These are phyloP conservation scores for Idaea dimidiata DNA, from an alignment of 2,888 invertebrate species.

Conservation along the genomic window DNA sequence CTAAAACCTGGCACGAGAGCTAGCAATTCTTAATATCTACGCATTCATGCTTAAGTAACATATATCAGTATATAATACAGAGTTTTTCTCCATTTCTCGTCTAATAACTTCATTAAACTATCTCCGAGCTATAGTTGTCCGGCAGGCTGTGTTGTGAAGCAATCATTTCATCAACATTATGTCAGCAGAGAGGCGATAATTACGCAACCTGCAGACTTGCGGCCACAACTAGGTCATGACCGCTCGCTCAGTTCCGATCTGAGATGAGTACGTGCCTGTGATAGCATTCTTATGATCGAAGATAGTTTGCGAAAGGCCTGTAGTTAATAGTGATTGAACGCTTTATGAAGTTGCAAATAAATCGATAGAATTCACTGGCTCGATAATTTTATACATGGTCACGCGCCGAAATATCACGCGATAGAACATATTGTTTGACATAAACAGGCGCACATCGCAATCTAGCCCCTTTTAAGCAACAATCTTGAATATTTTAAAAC, in stretches of 20 bases:
- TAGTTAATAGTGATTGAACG: neutral
- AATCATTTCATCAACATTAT: conserved; percentile 25
- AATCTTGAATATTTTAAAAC: too few relatives aligned
- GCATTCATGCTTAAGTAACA: too few relatives aligned
- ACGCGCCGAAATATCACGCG: too few relatives aligned
- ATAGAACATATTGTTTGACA: too few relatives aligned
- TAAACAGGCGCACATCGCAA: too few relatives aligned
- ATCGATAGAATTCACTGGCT: too few relatives aligned
- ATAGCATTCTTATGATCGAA: neutral
- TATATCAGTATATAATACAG: too few relatives aligned
- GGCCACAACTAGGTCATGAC: conserved; percentile 24
- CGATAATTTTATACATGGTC: too few relatives aligned
- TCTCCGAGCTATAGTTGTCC: neutral
- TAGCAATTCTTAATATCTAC: too few relatives aligned
- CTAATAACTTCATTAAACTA: neutral
- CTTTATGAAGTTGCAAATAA: neutral
- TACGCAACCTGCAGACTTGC: conserved; percentile 7
- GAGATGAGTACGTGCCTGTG: neutral
- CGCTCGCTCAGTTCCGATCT: conserved; percentile 21
- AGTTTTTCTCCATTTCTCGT: neutral
- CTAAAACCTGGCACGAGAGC: too few relatives aligned
- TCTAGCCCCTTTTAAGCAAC: too few relatives aligned
- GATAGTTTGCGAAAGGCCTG: neutral
- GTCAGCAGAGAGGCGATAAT: conserved; percentile 14
- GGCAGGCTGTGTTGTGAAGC: conserved; percentile 15